Evolutionary conservation across 2,888 invertebrate species (phyloP).

Genomic region (Campoplex capitator): DNA sequence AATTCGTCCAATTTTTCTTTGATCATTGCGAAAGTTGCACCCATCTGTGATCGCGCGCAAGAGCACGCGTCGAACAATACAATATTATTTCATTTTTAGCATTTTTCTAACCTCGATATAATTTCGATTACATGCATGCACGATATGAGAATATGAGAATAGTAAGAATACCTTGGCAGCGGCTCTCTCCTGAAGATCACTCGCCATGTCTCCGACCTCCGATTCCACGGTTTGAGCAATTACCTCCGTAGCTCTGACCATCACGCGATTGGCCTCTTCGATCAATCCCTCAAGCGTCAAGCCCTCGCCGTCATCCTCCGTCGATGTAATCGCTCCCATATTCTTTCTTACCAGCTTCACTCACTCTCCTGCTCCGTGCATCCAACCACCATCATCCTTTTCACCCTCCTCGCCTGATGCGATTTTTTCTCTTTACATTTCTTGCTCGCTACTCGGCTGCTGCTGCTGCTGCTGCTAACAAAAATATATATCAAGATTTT

Average conservation of each 20-base stretch:
- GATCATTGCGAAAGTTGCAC: slow-evolving; percentile 54
- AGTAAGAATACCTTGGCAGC: slow-evolving; percentile 55
- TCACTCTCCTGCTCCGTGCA: background rate
- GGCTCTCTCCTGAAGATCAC: slow-evolving; percentile 69
- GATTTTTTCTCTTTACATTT: slow-evolving; percentile 10
- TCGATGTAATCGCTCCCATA: slow-evolving; percentile 64
- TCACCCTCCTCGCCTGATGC: background rate
- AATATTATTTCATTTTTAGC: background rate
- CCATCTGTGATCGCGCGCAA: slow-evolving; percentile 61
- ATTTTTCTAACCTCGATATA: background rate
- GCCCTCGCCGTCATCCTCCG: slow-evolving; percentile 33
- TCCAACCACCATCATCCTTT: slow-evolving; percentile 16
- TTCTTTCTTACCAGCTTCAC: slow-evolving; percentile 42
- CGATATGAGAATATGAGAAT: background rate
- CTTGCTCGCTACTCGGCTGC: no score
- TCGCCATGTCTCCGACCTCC: slow-evolving; percentile 63
- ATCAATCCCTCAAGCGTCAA: slow-evolving; percentile 68
- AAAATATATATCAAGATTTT: background rate
- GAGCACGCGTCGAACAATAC: slow-evolving; percentile 16
- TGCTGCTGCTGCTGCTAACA: no score
- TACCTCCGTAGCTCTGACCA: slow-evolving; percentile 67
- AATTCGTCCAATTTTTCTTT: slow-evolving; percentile 68
- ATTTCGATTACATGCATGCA: background rate
- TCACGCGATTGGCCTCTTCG: slow-evolving; percentile 67
- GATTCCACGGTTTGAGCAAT: slow-evolving; percentile 68